A percentile compares a stretch with the other conserved stretches of the same genome.
Evolutionary conservation across 2,888 invertebrate species (phyloP).

Genomic region (Microplitis deprimator): DNA sequence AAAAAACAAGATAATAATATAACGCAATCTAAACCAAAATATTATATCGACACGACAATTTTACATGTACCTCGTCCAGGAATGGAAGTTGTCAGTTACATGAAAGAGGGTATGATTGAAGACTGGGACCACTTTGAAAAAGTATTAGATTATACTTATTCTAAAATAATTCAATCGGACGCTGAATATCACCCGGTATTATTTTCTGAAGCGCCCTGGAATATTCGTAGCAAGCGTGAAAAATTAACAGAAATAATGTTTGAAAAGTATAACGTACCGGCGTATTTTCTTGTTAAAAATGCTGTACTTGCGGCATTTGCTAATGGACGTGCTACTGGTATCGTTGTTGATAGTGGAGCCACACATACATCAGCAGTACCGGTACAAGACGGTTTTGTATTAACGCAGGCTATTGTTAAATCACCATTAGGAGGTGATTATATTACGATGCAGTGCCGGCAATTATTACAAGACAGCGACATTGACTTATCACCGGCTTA

Average conservation of each 20-base stretch:
- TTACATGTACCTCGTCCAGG: conserved; percentile 88
- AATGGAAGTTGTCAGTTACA: conserved; percentile 92
- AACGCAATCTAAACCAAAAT: conserved; percentile 78
- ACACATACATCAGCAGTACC: conserved; percentile 99
- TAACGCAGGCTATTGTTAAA: conserved; percentile 95
- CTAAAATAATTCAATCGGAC: conserved; percentile 93
- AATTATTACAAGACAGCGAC: conserved; percentile 77
- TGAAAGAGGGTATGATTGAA: conserved; percentile 99
- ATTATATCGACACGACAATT: conserved; percentile 94
- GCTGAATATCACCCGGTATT: conserved; percentile 96
- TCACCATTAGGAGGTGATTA: conserved; percentile 98
- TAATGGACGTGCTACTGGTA: conserved; percentile 89
- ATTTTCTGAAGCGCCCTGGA: conserved; percentile 99
- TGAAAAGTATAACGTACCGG: conserved; percentile 98
- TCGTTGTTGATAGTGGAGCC: conserved; percentile 96
- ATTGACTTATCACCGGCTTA: conserved; percentile 86
- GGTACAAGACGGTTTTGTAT: conserved; percentile 95
- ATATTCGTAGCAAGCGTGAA: conserved; percentile 91
- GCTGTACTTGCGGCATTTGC: conserved; percentile 98
- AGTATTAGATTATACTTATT: conserved; percentile 92
- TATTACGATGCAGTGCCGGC: conserved; percentile 83
- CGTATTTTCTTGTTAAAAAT: conserved; percentile 97
- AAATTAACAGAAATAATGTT: conserved; percentile 97
- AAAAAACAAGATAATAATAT: conserved; percentile 83
- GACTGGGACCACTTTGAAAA: conserved; percentile 99